Percentiles rank a stretch among this genome's conserved stretches.
Conservation (phyloP, 1,140 invertebrate species). For the Meloidogyne hapla region DNA sequence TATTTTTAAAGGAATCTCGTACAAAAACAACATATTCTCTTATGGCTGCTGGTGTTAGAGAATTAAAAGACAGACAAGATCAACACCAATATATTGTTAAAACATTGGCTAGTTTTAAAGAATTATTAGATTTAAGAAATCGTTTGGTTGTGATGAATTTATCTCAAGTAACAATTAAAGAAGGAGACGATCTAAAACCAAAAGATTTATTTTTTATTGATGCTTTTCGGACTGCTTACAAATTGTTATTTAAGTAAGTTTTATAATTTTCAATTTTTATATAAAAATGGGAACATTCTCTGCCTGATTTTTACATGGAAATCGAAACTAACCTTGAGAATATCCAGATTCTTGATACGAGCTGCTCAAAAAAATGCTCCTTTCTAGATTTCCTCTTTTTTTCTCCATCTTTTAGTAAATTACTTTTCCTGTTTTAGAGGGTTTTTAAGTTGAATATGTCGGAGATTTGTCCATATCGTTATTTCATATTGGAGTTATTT, state of each 20-base stretch:
- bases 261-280: background rate
- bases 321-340: too few species aligned
- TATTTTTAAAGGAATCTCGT: conserved; percentile 43
- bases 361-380: too few species aligned
- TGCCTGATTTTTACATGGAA: too few species aligned
- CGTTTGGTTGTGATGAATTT: conserved; percentile 23
- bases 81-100: conserved; percentile 60
- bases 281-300: too few species aligned
- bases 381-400: too few species aligned
- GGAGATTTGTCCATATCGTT: too few species aligned
- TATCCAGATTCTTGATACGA: too few species aligned
- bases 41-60: conserved; percentile 61
- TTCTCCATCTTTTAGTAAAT: too few species aligned
- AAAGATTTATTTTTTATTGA: conserved; percentile 32
- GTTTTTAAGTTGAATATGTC: too few species aligned
- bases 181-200: conserved; percentile 13
- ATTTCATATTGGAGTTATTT: too few species aligned
- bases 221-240: conserved; percentile 32
- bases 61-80: conserved; percentile 50
- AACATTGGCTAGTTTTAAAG: conserved; percentile 41
- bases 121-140: conserved; percentile 28
- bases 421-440: too few species aligned
- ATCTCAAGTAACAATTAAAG: conserved; percentile 6
- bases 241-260: conserved; percentile 30
- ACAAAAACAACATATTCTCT: conserved; percentile 51